These are phyloP conservation scores for Campoplex nolae DNA, from an alignment of 2,888 invertebrate genomes.

Conservation along the genomic window DNA sequence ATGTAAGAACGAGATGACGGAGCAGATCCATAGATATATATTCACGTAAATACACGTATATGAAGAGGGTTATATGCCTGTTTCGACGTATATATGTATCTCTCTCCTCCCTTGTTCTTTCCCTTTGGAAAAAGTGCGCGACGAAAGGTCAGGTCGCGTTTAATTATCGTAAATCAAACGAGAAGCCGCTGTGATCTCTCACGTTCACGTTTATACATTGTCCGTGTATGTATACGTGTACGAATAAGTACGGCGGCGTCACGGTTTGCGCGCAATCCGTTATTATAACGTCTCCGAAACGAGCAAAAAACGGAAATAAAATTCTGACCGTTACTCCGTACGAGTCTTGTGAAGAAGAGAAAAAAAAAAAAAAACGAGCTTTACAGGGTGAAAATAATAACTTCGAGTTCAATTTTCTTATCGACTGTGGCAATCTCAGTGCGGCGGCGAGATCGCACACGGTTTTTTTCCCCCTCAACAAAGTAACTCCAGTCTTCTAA, in stretches of 20 bases:
- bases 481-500: background rate
- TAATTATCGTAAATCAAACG: conserved; percentile 83
- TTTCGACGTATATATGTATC: conserved; percentile 10
- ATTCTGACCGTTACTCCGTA: conserved; percentile 23
- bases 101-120: conserved; percentile 44
- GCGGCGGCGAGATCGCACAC: background rate
- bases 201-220: conserved; percentile 59
- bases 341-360: conserved; percentile 2
- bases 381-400: conserved; percentile 17
- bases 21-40: conserved; percentile 11
- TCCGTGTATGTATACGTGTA: conserved; percentile 54
- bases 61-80: background rate
- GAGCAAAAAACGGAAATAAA: conserved; percentile 52
- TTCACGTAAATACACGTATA: background rate
- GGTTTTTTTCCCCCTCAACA: background rate
- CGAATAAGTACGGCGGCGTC: conserved; percentile 16
- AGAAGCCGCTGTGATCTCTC: conserved; percentile 66
- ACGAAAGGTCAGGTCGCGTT: conserved; percentile 82
- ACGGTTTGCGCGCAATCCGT: conserved; percentile 66
- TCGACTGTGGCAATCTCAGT: conserved; percentile 5
- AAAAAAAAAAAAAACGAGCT: background rate
- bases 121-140: conserved; percentile 63
- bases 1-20: conserved; percentile 36
- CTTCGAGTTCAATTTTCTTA: conserved; percentile 21
- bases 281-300: conserved; percentile 76